Percentiles rank a stretch among this genome's conserved stretches.
phyloP scores from a whole-genome alignment of 2,888 invertebrate species.

The Limenitis camilla region DNA sequence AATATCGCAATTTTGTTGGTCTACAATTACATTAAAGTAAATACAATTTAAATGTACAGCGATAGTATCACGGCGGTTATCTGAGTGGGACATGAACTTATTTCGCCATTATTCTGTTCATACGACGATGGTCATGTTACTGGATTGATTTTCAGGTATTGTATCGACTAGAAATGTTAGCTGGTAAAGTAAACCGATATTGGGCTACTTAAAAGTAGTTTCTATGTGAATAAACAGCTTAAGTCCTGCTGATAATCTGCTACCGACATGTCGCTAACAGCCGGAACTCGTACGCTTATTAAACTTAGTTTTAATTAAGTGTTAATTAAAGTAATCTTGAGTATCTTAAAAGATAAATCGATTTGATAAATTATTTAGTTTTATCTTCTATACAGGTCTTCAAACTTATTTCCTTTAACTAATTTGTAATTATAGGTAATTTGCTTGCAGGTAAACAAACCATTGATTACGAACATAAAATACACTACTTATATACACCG shows the following conservation, averaged over 20 bases:
- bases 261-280: slow-evolving; percentile 12
- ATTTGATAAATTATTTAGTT: too few relatives aligned
- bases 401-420: too few relatives aligned
- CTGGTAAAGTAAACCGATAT: too few relatives aligned
- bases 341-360: too few relatives aligned
- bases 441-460: too few relatives aligned
- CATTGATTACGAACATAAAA: too few relatives aligned
- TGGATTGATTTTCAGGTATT: too few relatives aligned
- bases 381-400: too few relatives aligned
- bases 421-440: too few relatives aligned
- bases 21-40: slow-evolving; percentile 16
- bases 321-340: neutral
- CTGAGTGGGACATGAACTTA: slow-evolving; percentile 20
- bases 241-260: slow-evolving; percentile 19
- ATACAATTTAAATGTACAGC: slow-evolving; percentile 24
- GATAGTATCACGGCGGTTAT: slow-evolving; percentile 23
- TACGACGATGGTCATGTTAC: too few relatives aligned
- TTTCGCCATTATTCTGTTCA: slow-evolving; percentile 19
- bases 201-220: slow-evolving; percentile 2
- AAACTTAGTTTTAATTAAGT: neutral
- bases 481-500: too few relatives aligned
- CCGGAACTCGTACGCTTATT: slow-evolving; percentile 6
- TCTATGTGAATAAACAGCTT: neutral
- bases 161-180: too few relatives aligned
- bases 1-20: slow-evolving; percentile 12